Percentiles rank a stretch among this genome's conserved stretches.
Conservation (phyloP, 2,888 invertebrate genomes). For the Lepidocyrtoides sp. region DNA sequence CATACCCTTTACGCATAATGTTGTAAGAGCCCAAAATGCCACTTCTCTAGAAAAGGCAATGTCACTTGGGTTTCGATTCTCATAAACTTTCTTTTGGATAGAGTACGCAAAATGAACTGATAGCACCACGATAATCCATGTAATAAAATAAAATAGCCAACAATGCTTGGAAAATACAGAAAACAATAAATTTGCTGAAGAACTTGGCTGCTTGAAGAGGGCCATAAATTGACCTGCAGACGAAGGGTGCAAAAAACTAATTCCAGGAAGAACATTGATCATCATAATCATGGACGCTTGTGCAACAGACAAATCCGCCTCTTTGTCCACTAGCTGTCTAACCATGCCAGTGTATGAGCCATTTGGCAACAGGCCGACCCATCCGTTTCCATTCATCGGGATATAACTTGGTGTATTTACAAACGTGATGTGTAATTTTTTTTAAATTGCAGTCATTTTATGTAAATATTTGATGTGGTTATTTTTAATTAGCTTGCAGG, state of each 20-base stretch:
- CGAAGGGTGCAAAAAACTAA: conserved; percentile 72
- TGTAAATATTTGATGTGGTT: too few species aligned
- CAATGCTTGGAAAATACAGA: conserved; percentile 32
- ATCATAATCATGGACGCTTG: conserved; percentile 71
- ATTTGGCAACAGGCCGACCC: conserved; percentile 62
- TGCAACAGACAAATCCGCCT: conserved; percentile 64
- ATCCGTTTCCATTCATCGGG: conserved; percentile 65
- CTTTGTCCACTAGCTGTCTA: conserved; percentile 52
- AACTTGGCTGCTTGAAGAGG: conserved; percentile 71
- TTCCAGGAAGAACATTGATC: conserved; percentile 40
- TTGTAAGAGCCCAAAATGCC: not conserved
- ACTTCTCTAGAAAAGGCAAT: not conserved
- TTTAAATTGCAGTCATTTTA: too few species aligned
- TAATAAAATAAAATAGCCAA: conserved; percentile 45
- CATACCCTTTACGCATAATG: not conserved
- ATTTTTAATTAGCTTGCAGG: too few species aligned
- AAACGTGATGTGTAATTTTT: too few species aligned
- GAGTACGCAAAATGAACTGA: not conserved
- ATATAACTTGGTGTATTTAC: conserved; percentile 36
- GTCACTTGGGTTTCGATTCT: not conserved
- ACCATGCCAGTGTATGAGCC: conserved; percentile 72
- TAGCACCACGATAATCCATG: conserved; percentile 39
- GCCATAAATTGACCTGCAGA: conserved; percentile 59
- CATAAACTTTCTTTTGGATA: not conserved
- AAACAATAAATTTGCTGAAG: conserved; percentile 15